A percentile compares a stretch with the other conserved stretches of the same genome.
Conservation (phyloP, 1,140 invertebrate genomes). For the Xylocopa sonorina region DNA sequence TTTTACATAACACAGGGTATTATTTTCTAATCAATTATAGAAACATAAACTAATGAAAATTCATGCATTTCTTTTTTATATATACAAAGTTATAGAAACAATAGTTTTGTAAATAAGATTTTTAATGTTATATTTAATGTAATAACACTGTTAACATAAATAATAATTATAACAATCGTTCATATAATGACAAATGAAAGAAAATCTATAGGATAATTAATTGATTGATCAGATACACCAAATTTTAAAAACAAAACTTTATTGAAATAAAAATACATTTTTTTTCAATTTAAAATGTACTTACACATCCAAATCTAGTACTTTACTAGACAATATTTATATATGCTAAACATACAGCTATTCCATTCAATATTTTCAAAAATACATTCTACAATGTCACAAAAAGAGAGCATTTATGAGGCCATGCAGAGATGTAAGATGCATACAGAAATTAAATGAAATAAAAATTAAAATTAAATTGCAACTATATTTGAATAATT, state of each 20-base stretch:
- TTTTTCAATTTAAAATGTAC: constrained; percentile 20
- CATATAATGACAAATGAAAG: not conserved
- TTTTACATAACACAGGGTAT: not conserved
- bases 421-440: constrained; percentile 9
- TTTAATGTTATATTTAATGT: not conserved
- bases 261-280: constrained; percentile 47
- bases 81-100: not conserved
- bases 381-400: constrained; percentile 3
- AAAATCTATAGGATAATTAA: constrained; percentile 23
- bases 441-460: not conserved
- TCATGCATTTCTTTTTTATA: constrained; percentile 25
- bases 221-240: constrained; percentile 44
- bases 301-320: constrained; percentile 32
- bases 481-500: not conserved
- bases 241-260: constrained; percentile 42
- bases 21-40: not conserved
- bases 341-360: not conserved
- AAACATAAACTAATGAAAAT: constrained; percentile 17
- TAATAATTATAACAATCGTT: not conserved
- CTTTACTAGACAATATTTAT: constrained; percentile 10
- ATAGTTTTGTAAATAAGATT: not conserved
- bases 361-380: not conserved
- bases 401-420: not conserved
- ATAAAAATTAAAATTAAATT: constrained; percentile 5
- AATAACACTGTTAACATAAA: not conserved